A percentile compares a stretch with the other conserved stretches of the same genome.
These are phyloP conservation scores for Dryococelus australis DNA, from an alignment of 2,888 invertebrate species.

Conservation along the genomic window DNA sequence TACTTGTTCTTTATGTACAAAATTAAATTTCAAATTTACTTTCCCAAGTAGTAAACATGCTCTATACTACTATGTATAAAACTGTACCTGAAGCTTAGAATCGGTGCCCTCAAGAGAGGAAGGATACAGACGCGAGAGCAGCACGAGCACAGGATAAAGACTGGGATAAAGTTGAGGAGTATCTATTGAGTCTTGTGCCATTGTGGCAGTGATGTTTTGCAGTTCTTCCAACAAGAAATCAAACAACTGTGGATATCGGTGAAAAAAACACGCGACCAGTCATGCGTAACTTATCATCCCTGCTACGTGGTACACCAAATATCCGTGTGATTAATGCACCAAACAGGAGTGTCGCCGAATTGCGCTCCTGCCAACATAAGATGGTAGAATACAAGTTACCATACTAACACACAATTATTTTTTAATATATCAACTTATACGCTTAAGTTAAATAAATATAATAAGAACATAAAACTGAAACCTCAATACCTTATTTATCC, in stretches of 20 bases:
- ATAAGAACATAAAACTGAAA: no score
- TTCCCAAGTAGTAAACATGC: no score
- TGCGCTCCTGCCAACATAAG: conserved; percentile 69
- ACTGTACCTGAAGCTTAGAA: conserved; percentile 68
- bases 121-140: conserved; percentile 81
- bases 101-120: conserved; percentile 75
- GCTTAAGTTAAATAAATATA: background rate
- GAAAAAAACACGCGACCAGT: conserved; percentile 79
- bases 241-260: conserved; percentile 70
- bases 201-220: conserved; percentile 34
- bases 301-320: conserved; percentile 81
- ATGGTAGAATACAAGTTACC: background rate
- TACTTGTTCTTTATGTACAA: no score
- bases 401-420: background rate
- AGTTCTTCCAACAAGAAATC: conserved; percentile 65
- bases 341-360: conserved; percentile 85
- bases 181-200: conserved; percentile 32
- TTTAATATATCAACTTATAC: background rate
- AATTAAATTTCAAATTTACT: no score
- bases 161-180: conserved; percentile 61
- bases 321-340: conserved; percentile 83
- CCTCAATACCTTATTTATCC: no score
- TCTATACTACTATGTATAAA: background rate
- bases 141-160: conserved; percentile 78
- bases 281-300: conserved; percentile 62